Base-by-base conservation (phyloP, 2,113 vertebrate genomes). In the Gymnocephalus cernua region DNA sequence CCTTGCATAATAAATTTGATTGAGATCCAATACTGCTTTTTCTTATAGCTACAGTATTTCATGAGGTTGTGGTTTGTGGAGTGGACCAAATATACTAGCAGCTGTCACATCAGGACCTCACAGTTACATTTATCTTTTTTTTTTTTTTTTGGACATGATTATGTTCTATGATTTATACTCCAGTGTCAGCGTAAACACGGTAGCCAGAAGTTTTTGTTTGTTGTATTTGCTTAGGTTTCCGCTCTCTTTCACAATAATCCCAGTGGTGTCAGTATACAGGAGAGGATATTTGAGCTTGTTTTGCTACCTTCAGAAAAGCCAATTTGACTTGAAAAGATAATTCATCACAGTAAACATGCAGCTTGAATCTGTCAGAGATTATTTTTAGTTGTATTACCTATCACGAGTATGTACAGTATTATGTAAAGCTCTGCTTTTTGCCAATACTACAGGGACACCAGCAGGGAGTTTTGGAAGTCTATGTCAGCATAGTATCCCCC, bases 1-100 rank as follows among this genome's bases (percentile, higher is more conserved):
- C 62, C 63, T 56, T 27, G 53, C 71, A 69, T 63, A 83, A 80
- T 82, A n/a, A 67, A 59, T 77, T 67, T 67, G n/a, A 82, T 62
- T 53, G 51, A 48, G 64, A 57, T 64, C 77, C 77, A 84, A 13
- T 63, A 19, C 53, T 41, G 38, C 14, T 32, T 14, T 70, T 35
- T 41, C 51, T 51, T 29, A 66, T 3, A 25, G 45, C 7, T 25
- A 14, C 41, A 16, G 19, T 59, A 59, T 82, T 72, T 73, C 48
- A 71, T 23, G 48, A 74, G 61, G 59, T 14, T 41, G 66, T 64
- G 59, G 21, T 76, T 38, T 50, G 47, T 32, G 32, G 32, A 66
- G 74, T 41, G 27, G 51, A 35, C 25, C 64, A 27, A 66, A 12
- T 57, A 61, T 59, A 73, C 29, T 58, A 53, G 6, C 48, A 59